Base-by-base conservation (phyloP, 2,888 invertebrate genomes). In the Calephelis perditalis region DNA sequence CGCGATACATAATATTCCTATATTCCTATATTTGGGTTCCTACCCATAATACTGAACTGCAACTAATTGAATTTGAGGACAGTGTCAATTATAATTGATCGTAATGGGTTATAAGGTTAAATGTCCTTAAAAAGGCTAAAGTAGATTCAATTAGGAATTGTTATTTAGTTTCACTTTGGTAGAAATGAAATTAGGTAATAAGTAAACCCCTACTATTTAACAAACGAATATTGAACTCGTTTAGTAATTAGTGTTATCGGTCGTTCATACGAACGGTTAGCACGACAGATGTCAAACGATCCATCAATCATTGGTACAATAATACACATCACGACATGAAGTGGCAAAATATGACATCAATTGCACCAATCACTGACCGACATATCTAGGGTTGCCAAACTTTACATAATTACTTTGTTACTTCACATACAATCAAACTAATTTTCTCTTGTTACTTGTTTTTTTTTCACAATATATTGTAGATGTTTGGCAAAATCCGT, bases 231-330 rank as follows among this genome's bases (percentile, higher is more conserved):
- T 52, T 49, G 49, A 49, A 49, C 49, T 49, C 49, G 9, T 26
- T 49, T 5, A 26, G 15, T 49, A 49, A 45, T 46, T 47, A 49
- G 37, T 12, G 44, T 46, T 57, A 52, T 56, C 56, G 49, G 56
- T 58, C 64, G 64, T 54, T 56, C 65, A 63, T 52, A 52, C 26
- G 52, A 52, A 61, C 54, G 37, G 60, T 65, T 84, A 85, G 81
- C 85, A 65, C 35, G 52, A 84, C 86, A 83, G 84, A 78, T 85
- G 86, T 78, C 86, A 84, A 73, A 74, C 74, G 70, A 77, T 74
- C 78, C 80, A 80, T 81, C 84, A 81, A 84, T 86, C 82, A 82
- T 71, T 73, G 70, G 59, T 65, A 67, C 67, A 69, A 68, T 71
- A 68, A 71, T 71, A 70, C 67, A 67, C 71, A 69, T 70, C 71